phyloP scores from a whole-genome alignment of 2,888 invertebrate species.

The Actias luna region DNA sequence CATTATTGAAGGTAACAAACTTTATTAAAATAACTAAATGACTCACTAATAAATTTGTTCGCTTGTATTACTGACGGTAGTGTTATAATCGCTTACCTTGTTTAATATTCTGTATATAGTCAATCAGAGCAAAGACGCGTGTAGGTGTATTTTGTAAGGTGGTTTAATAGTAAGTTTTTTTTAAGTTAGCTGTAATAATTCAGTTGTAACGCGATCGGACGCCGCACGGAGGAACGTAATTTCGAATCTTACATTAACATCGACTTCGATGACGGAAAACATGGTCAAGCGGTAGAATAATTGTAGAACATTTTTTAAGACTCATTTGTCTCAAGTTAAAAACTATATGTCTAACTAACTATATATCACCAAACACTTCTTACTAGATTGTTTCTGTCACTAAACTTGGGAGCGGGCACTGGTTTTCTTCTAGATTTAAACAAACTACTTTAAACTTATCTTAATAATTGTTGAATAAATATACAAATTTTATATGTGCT shows the following conservation, averaged over 20 bases:
- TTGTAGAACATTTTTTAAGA: neutral
- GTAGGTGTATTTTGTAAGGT: slow-evolving; percentile 31
- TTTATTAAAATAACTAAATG: neutral
- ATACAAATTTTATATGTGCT: too few relatives aligned
- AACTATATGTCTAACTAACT: neutral
- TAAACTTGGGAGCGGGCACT: neutral
- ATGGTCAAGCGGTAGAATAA: neutral
- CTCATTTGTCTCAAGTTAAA: neutral
- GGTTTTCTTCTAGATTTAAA: neutral
- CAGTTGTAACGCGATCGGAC: neutral
- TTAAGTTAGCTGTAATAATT: neutral
- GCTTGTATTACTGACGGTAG: slow-evolving; percentile 2
- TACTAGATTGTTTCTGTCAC: neutral
- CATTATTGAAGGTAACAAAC: neutral
- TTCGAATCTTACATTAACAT: neutral
- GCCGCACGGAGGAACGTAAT: neutral
- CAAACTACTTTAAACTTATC: too few relatives aligned
- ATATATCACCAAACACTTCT: neutral
- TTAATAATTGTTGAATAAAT: too few relatives aligned
- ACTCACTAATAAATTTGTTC: neutral
- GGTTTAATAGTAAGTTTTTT: neutral
- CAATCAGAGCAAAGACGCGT: slow-evolving; percentile 40
- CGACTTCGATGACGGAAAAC: neutral
- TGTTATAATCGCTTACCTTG: slow-evolving; percentile 29
- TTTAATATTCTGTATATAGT: slow-evolving; percentile 39